Evolutionary conservation across 2,888 invertebrate species (phyloP).

Genomic region (Scaptomyza tumidula): DNA sequence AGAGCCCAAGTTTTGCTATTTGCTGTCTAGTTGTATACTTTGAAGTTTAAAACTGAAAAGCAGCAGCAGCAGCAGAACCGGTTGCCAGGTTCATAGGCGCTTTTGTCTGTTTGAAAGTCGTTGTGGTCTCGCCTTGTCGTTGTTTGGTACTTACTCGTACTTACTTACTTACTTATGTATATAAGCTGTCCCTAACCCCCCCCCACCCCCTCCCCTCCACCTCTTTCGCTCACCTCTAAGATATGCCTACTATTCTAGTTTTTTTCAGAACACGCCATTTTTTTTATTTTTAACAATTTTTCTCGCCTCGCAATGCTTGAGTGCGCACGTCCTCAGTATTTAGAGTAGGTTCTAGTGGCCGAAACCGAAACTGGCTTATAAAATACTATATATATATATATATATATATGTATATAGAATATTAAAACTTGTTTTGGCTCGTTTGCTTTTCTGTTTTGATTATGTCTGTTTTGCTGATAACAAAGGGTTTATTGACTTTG

Average conservation of each 20-base stretch:
- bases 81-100: constrained; percentile 78
- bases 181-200: constrained; percentile 20
- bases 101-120: constrained; percentile 58
- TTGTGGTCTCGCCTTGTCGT: constrained; percentile 47
- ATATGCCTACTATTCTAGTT: constrained; percentile 36
- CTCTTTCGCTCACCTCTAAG: constrained; percentile 15
- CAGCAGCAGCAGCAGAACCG: constrained; percentile 45
- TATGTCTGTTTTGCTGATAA: constrained; percentile 26
- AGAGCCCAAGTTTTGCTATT: constrained; percentile 67
- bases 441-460: constrained; percentile 53
- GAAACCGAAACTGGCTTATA: constrained; percentile 31
- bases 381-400: constrained; percentile 20
- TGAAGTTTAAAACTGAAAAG: constrained; percentile 33
- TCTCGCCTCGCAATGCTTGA: constrained; percentile 53
- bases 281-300: constrained; percentile 27
- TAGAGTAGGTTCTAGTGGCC: constrained; percentile 25
- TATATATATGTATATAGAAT: constrained; percentile 8
- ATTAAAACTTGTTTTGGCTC: constrained; percentile 54
- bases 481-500: constrained; percentile 59
- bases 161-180: constrained; percentile 50
- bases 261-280: constrained; percentile 41
- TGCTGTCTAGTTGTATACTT: constrained; percentile 57
- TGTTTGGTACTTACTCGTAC: constrained; percentile 58
- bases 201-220: too few relatives aligned
- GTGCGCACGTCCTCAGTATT: constrained; percentile 41